Percentiles rank a stretch among this genome's conserved stretches.
Conservation (phyloP, 2,797 vertebrate genomes). For the Gorsachius magnificus region DNA sequence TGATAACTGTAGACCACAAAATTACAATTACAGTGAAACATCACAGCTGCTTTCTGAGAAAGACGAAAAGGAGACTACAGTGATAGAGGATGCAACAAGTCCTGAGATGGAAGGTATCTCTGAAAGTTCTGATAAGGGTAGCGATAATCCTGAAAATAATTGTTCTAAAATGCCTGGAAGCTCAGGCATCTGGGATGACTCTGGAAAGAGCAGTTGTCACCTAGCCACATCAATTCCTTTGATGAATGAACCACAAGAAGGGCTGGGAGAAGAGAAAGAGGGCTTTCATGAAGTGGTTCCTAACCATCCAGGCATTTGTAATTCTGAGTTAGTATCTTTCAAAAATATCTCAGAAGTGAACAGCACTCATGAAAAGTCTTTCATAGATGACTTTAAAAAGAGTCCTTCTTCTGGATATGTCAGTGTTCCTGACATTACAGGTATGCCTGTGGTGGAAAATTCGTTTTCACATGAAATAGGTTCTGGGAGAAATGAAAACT, state of each 20-base stretch:
- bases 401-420: not conserved
- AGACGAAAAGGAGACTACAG: not conserved
- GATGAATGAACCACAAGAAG: not conserved
- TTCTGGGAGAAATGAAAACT: slow-evolving; percentile 25
- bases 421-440: not conserved
- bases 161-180: slow-evolving; percentile 1
- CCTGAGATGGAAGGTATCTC: not conserved
- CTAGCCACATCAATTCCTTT: slow-evolving; percentile 16
- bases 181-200: not conserved
- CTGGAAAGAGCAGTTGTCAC: not conserved
- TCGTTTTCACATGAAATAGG: slow-evolving; percentile 17
- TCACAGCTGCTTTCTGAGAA: slow-evolving; percentile 10
- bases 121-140: slow-evolving; percentile 1
- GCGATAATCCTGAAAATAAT: slow-evolving; percentile 29
- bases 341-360: slow-evolving; percentile 46
- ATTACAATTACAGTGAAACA: not conserved
- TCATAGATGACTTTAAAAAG: not conserved
- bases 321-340: slow-evolving; percentile 54
- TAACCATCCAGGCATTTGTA: not conserved
- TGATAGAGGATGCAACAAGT: not conserved
- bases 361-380: not conserved
- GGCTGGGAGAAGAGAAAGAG: not conserved
- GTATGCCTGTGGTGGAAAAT: not conserved
- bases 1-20: slow-evolving; percentile 42
- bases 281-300: not conserved